These are phyloP conservation scores for Drosophila rhopaloa DNA, from an alignment of 1,140 invertebrate species.

Conservation along the genomic window DNA sequence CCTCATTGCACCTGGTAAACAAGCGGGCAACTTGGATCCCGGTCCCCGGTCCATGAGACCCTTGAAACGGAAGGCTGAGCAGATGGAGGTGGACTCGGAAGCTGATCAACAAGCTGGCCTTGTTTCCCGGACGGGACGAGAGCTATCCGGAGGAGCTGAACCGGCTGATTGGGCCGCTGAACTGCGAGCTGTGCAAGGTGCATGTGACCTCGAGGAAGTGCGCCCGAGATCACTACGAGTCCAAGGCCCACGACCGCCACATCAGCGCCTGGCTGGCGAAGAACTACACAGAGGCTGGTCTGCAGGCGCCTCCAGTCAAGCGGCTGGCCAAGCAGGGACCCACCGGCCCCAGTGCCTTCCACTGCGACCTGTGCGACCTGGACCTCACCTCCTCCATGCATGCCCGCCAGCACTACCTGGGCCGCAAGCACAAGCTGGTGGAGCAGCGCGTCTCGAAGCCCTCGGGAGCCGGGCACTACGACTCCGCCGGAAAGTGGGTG, in stretches of 20 bases:
- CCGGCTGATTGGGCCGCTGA: slow-evolving; percentile 81
- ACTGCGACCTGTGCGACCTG: slow-evolving; percentile 85
- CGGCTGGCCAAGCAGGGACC: slow-evolving; percentile 62
- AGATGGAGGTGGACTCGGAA: neutral
- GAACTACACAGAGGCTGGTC: slow-evolving; percentile 71
- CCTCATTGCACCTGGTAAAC: slow-evolving; percentile 17
- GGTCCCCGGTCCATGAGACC: neutral
- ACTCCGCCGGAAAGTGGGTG: slow-evolving; percentile 83
- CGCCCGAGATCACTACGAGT: slow-evolving; percentile 85
- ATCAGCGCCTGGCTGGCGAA: slow-evolving; percentile 82
- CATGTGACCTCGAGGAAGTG: slow-evolving; percentile 83
- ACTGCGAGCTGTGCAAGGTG: slow-evolving; percentile 84
- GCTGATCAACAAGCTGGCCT: neutral
- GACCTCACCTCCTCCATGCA: slow-evolving; percentile 84
- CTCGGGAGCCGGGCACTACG: slow-evolving; percentile 78
- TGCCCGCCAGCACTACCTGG: slow-evolving; percentile 85
- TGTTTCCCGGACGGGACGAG: slow-evolving; percentile 63
- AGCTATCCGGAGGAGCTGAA: slow-evolving; percentile 84
- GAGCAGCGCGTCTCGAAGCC: slow-evolving; percentile 60
- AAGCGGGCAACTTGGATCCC: neutral
- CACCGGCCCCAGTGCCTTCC: slow-evolving; percentile 68
- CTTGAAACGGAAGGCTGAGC: slow-evolving; percentile 4
- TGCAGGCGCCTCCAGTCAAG: slow-evolving; percentile 66
- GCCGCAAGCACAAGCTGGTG: slow-evolving; percentile 84
- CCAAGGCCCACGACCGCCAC: slow-evolving; percentile 85